Percentiles rank a stretch among this genome's conserved stretches.
phyloP scores from a whole-genome alignment of 1,140 invertebrate species.

The Vollenhovia emeryi region DNA sequence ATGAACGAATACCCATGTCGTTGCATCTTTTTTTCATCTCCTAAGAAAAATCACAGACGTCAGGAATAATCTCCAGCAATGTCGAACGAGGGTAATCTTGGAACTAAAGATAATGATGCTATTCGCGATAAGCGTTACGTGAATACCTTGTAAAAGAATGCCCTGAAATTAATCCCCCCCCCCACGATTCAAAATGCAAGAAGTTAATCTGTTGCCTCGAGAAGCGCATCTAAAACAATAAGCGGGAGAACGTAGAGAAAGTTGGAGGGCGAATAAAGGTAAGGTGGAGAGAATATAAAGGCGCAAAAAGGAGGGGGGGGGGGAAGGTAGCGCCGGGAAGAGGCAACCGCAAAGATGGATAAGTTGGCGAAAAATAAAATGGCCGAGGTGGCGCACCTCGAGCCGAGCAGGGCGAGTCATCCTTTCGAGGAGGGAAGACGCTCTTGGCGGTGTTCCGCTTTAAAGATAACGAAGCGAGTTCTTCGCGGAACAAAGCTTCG shows the following conservation, averaged over 20 bases:
- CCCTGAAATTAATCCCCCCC: neutral
- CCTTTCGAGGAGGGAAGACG: conserved; percentile 14
- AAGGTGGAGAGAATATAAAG: neutral
- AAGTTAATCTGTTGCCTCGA: neutral
- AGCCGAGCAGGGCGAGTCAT: neutral
- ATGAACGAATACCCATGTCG: too few relatives aligned
- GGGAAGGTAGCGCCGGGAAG: neutral
- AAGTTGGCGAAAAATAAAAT: conserved; percentile 62
- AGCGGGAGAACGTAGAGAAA: neutral
- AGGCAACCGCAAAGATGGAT: conserved; percentile 12
- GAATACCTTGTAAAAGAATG: neutral
- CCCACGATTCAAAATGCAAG: neutral
- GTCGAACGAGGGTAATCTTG: neutral
- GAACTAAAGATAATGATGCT: neutral
- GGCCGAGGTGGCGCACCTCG: conserved; percentile 5
- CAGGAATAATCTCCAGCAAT: neutral
- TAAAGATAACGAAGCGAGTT: conserved; percentile 79
- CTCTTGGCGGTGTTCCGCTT: conserved; percentile 68
- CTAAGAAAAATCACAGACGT: neutral
- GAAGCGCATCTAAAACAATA: conserved; percentile 14
- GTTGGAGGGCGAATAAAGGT: neutral
- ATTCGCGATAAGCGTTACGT: neutral
- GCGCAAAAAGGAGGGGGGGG: too few relatives aligned
- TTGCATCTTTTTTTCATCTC: neutral
- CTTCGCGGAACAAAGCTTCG: conserved; percentile 76